Evolutionary conservation across 2,113 vertebrate genomes (phyloP), one percentile per base, ranked within the genome.

Genomic region (Synodontis membranacea): DNA sequence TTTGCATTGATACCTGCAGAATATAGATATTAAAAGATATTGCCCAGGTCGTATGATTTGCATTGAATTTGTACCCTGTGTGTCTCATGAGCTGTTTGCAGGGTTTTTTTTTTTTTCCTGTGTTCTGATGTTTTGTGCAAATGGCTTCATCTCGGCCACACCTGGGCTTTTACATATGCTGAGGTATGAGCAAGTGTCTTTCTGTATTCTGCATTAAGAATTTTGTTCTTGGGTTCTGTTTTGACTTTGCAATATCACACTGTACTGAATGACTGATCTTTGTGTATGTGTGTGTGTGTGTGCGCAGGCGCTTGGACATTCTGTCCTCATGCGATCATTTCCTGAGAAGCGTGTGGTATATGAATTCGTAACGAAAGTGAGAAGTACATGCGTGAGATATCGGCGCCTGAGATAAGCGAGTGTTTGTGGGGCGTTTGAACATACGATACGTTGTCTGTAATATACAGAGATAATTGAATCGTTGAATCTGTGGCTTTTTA

Each of bases 281-380:
- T 39, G n/a, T 52, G 25, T 56, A n/a, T n/a, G n/a, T n/a, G n/a
- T n/a, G n/a, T n/a, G n/a, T n/a, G n/a, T n/a, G n/a, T n/a, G n/a
- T n/a, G n/a, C n/a, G n/a, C n/a, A n/a, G n/a, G n/a, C n/a, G 39
- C 34, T 58, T 3, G 60, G 46, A 66, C 46, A 1, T 54, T 28
- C 31, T 86, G 84, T 80, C 31, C 60, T 64, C 34, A 62, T 79
- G 46, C 19, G 7, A 80, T 68, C 34, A 23, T 86, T 80, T 86
- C 60, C 84, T 86, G 58, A 80, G 39, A 80, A 70, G 50, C 28
- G 21, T 76, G n/a, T 11, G 42, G 31, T 31, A 83, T 31, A 39
- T 42, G 19, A 86, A 75, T 76, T 82, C 56, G 52, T 42, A 28
- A 25, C 42, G 42, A 28, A 80, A 80, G 25, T n/a, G 25, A 86